Evolutionary conservation across 2,888 invertebrate species (phyloP).

Genomic region (Meiosimyza platycephala): DNA sequence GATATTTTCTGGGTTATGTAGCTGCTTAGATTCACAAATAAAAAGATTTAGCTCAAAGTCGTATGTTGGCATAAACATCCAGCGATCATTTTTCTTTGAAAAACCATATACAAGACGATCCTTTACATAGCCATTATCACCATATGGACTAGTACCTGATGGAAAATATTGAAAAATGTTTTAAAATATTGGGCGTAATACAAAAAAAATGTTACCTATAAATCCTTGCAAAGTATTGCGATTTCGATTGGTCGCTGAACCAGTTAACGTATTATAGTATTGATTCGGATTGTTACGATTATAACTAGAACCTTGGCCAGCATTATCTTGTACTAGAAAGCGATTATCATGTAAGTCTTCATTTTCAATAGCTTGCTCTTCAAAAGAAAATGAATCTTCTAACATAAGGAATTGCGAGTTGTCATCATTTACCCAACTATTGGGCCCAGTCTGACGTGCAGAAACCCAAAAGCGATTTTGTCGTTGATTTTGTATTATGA

Average conservation of each 20-base stretch:
- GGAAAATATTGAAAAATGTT: conserved; percentile 1
- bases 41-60: conserved; percentile 83
- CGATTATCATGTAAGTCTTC: conserved; percentile 65
- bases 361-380: conserved; percentile 66
- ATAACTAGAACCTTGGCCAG: conserved; percentile 42
- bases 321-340: conserved; percentile 58
- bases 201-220: conserved; percentile 49
- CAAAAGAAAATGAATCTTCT: conserved; percentile 84
- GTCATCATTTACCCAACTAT: conserved; percentile 88
- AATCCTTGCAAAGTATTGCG: conserved; percentile 58
- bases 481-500: conserved; percentile 86
- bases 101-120: conserved; percentile 86
- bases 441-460: conserved; percentile 78
- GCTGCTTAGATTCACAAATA: conserved; percentile 78
- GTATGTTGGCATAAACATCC: conserved; percentile 86
- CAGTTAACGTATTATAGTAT: conserved; percentile 53
- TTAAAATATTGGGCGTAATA: not conserved
- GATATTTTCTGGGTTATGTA: conserved; percentile 73
- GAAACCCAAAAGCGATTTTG: conserved; percentile 90
- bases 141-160: conserved; percentile 55
- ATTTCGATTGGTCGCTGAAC: conserved; percentile 54
- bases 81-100: conserved; percentile 77
- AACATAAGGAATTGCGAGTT: conserved; percentile 81
- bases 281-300: conserved; percentile 55
- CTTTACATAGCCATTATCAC: conserved; percentile 68